A percentile compares a stretch with the other conserved stretches of the same genome.
These are phyloP conservation scores for Tortrix viridana DNA, from an alignment of 2,888 invertebrate species.

Conservation along the genomic window DNA sequence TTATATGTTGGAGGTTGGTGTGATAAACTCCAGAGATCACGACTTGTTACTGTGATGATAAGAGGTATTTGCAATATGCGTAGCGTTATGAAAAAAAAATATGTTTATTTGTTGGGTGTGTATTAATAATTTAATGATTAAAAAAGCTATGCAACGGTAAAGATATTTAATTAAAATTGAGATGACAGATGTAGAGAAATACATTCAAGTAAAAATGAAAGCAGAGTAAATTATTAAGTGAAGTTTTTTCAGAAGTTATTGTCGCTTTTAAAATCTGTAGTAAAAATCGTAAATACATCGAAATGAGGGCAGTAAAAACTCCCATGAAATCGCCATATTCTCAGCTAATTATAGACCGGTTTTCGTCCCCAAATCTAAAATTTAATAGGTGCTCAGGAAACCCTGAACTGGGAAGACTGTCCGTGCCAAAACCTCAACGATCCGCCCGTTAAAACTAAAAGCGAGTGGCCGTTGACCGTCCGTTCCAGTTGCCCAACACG, in stretches of 20 bases:
- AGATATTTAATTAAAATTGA: too few relatives aligned
- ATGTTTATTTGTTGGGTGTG: neutral
- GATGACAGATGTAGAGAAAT: too few relatives aligned
- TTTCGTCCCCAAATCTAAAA: too few relatives aligned
- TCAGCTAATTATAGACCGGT: too few relatives aligned
- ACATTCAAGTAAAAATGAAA: too few relatives aligned
- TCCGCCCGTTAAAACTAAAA: neutral
- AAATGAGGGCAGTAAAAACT: too few relatives aligned
- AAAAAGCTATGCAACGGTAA: too few relatives aligned
- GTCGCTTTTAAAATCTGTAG: too few relatives aligned
- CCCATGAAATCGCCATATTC: too few relatives aligned
- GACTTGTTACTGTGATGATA: neutral
- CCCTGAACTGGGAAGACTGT: conserved; percentile 1
- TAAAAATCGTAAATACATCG: too few relatives aligned
- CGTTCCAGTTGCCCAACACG: neutral
- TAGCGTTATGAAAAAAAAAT: neutral
- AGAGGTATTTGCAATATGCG: neutral
- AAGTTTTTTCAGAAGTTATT: too few relatives aligned
- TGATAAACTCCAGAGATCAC: neutral
- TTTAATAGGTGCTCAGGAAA: neutral
- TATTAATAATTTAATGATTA: neutral
- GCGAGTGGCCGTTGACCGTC: neutral
- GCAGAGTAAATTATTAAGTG: too few relatives aligned
- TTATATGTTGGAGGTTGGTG: neutral
- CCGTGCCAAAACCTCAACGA: neutral